Evolutionary conservation across 2,888 invertebrate genomes (phyloP), one percentile per base, ranked within the genome.

Genomic region (Dinocampus coccinellae): DNA sequence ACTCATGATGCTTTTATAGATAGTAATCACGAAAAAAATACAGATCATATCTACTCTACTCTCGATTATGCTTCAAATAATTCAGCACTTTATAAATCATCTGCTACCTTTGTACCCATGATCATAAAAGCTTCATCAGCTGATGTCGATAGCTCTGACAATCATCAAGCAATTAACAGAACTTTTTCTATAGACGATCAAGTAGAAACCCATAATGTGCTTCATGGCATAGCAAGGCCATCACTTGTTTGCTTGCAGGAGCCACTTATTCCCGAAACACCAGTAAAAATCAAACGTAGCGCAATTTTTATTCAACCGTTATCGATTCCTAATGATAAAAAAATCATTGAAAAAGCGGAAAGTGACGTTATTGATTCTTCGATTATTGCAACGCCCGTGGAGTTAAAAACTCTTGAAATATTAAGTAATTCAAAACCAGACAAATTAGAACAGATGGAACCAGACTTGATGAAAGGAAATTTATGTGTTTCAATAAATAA

Each of bases 291-390:
- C 34, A 74, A 72, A 58, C 70, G 72, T 36, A 77, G 74, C 42
- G 58, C 74, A 22, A 71, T 74, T 58, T 74, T 71, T 64, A 73
- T 77, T 26, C 69, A 77, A 60, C 73, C 74, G 26, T 61, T 69
- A 47, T 61, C 52, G 16, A 67, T 61, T 64, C 26, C 70, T 16
- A 55, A 69, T 34, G 71, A 66, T 13, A 65, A 69, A 63, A 16
- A 16, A 29, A 42, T 11, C 10, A n/a, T n/a, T 2, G 36, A 52
- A 0, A 13, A 29, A 26, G 0, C 22, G 16, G 39, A 52, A 22
- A 60, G 4, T 4, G 42, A 52, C 34, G 16, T 10, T 3, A 39
- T 11, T 39, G 39, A 22, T 24, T 13, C 39, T 7, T 6, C 6
- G 24, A 39, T 20, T 24, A n/a, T 16, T 13, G 10, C 0, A 36